phyloP scores from a whole-genome alignment of 2,113 vertebrate genomes.

The Paracanthobrama guichenoti region DNA sequence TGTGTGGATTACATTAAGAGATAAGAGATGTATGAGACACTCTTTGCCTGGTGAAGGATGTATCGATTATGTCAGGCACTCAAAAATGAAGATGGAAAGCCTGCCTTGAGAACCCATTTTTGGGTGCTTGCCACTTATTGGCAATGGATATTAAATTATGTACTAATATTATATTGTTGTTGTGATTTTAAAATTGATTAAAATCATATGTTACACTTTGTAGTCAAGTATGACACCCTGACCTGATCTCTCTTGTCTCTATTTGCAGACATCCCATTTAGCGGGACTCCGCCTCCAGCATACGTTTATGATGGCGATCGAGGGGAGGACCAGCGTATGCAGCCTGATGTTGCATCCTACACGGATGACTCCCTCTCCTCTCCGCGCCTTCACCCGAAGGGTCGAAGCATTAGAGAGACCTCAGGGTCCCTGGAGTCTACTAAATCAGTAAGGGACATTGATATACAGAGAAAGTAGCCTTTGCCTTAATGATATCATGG shows the following conservation, averaged over 20 bases:
- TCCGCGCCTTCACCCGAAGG: conserved; percentile 89
- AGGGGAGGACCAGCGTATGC: conserved; percentile 85
- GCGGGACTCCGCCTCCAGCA: conserved; percentile 79
- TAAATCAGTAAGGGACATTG: conserved; percentile 80
- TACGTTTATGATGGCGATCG: conserved; percentile 86
- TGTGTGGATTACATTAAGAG: conserved; percentile 18
- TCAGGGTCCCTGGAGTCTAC: conserved; percentile 86
- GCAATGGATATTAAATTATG: background rate
- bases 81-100: background rate
- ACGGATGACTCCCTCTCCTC: conserved; percentile 96
- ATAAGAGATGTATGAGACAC: conserved; percentile 5
- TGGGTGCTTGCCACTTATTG: background rate
- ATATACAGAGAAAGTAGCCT: background rate
- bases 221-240: background rate
- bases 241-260: conserved; percentile 1
- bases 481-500: background rate
- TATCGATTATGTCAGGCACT: conserved; percentile 13
- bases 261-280: conserved; percentile 82
- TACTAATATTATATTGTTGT: background rate
- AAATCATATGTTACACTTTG: background rate
- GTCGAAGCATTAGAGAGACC: conserved; percentile 86
- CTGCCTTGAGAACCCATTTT: background rate
- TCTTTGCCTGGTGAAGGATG: background rate
- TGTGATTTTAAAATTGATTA: background rate
- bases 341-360: conserved; percentile 91